Base-by-base conservation (phyloP, 2,113 vertebrate species). In the Neodon shergylaensis region DNA sequence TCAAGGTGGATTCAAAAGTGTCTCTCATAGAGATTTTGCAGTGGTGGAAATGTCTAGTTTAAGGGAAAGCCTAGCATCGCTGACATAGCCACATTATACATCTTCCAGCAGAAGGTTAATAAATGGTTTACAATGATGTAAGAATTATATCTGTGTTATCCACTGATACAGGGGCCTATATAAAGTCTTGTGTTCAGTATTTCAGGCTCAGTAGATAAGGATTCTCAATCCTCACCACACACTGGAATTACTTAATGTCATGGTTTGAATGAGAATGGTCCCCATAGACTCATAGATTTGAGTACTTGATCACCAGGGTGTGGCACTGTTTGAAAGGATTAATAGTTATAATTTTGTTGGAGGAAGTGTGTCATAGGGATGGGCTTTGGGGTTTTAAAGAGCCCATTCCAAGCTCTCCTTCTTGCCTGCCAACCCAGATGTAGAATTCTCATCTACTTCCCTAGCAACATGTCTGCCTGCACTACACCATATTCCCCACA, bases 81-180 rank as follows among this genome's bases (percentile, higher is more conserved):
- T 16, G n/a, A 16, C 0, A 39, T n/a, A 17, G 2, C 8, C 52
- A 68, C 5, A n/a, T 61, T 42, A 31, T 0, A 63, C 14, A 17
- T 14, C 11, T 1, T 22, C 49, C 39, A 77, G 24, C 24, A 79
- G 3, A 78, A 44, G 17, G 9, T 21, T 78, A 73, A 54, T 36
- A 47, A 88, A 31, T 33, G 5, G 11, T 19, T 65, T 66, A 10
- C 84, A 92, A 14, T 93, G 2, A n/a, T 68, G 33, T 73, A 16
- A 66, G 8, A 26, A 65, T 81, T 83, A 49, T 24, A 42, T 36
- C 42, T 70, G 0, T 54, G 0, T 65, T 54, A 76, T 39, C 54
- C 66, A 2, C 58, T 5, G 36, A 78, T 47, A 39, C 54, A 39
- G 58, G 24, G 61, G 16, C 9, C 24, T 54, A 52, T 47, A 63